Conservation (phyloP, 2,888 invertebrate species). For the Lacanobia oleracea region DNA sequence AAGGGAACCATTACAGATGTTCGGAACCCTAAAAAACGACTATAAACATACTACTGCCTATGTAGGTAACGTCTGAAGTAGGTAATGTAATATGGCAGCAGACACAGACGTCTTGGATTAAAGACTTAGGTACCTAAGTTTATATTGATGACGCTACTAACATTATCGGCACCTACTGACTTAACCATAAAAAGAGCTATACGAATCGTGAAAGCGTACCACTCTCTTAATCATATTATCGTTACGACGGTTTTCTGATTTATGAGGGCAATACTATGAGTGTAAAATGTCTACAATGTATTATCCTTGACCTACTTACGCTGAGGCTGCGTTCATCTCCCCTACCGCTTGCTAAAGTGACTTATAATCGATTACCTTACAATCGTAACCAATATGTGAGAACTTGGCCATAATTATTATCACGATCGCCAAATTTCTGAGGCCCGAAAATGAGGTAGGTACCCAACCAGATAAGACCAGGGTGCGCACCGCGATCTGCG, state of each 20-base stretch:
- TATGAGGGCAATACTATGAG: constrained; percentile 27
- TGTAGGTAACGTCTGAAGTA: not conserved
- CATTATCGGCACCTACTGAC: not conserved
- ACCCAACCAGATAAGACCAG: no score
- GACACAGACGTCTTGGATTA: no score
- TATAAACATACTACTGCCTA: no score
- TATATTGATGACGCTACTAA: no score
- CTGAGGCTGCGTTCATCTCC: constrained; percentile 51
- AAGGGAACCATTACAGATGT: no score
- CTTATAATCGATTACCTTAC: constrained; percentile 24
- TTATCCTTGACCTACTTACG: constrained; percentile 78
- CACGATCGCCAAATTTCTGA: not conserved
- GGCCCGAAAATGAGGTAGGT: not conserved
- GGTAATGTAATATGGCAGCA: no score
- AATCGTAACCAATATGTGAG: not conserved
- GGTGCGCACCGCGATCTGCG: not conserved
- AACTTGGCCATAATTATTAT: not conserved
- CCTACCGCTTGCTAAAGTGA: constrained; percentile 34
- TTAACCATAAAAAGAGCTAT: not conserved
- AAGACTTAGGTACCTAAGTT: no score
- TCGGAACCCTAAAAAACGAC: no score
- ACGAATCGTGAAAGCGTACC: not conserved
- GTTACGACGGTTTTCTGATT: constrained; percentile 17
- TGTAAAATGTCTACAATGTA: constrained; percentile 61
- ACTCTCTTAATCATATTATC: constrained; percentile 5